Conservation (phyloP, 1,140 invertebrate genomes). For the Lepidurus apus region DNA sequence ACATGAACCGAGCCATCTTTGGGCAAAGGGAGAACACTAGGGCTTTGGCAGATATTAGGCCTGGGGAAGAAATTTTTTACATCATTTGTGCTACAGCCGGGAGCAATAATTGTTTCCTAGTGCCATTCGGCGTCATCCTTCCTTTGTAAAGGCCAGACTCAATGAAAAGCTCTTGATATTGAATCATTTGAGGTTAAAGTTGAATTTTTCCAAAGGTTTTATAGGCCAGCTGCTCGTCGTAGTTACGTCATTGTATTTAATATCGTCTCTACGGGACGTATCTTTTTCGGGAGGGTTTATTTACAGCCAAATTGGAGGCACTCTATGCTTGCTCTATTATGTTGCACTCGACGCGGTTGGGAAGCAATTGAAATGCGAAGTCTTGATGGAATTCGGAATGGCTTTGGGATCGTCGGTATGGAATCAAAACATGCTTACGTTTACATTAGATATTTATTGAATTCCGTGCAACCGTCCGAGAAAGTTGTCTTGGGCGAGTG, state of each 20-base stretch:
- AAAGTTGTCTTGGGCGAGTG: no score
- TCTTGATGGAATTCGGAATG: constrained; percentile 3
- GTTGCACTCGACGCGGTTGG: background rate
- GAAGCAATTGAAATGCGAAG: constrained; percentile 12
- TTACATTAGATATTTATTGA: background rate
- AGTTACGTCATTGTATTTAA: background rate
- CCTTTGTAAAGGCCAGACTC: no score
- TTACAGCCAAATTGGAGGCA: background rate
- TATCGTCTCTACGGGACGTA: background rate
- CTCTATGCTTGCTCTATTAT: background rate
- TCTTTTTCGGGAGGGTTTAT: background rate
- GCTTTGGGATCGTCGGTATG: background rate
- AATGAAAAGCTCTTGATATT: no score
- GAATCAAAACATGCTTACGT: background rate
- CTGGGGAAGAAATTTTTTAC: background rate
- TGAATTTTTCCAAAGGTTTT: no score
- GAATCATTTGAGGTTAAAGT: no score
- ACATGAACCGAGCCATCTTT: background rate
- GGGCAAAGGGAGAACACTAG: background rate
- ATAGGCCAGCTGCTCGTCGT: no score
- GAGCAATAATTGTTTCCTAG: no score
- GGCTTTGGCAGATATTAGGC: no score
- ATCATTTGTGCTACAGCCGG: background rate
- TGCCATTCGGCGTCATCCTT: no score
- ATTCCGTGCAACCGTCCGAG: background rate